Percentiles rank a stretch among this genome's conserved stretches.
phyloP scores from a whole-genome alignment of 2,888 invertebrate genomes.

The Matsumyia berberina region DNA sequence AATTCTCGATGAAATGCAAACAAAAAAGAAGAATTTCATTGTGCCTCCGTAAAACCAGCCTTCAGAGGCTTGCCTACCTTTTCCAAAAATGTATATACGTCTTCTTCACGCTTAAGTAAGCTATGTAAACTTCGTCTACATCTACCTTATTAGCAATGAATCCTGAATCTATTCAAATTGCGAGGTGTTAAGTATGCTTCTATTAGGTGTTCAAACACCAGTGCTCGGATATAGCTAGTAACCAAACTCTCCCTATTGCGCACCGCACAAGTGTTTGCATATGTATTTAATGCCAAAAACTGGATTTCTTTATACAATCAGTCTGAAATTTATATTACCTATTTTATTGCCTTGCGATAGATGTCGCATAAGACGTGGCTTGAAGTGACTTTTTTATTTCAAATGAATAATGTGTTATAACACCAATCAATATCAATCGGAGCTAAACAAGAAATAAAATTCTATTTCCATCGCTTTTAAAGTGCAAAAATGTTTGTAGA shows the following conservation, averaged over 20 bases:
- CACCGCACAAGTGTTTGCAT: neutral
- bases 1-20: too few relatives aligned
- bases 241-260: conserved; percentile 17
- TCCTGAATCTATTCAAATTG: neutral
- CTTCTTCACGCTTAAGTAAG: neutral
- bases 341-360: conserved; percentile 43
- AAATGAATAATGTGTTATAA: neutral
- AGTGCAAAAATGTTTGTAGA: conserved; percentile 14
- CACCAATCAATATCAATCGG: conserved; percentile 7
- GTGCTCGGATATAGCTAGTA: neutral
- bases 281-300: conserved; percentile 28
- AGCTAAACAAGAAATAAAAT: neutral
- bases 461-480: neutral
- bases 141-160: neutral
- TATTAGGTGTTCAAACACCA: neutral
- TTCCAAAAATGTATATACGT: neutral
- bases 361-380: conserved; percentile 53
- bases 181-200: neutral
- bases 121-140: conserved; percentile 1
- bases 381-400: conserved; percentile 40
- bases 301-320: conserved; percentile 20
- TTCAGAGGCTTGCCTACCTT: neutral
- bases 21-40: neutral
- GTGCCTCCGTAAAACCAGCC: neutral
- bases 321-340: conserved; percentile 33